phyloP scores from a whole-genome alignment of 2,888 invertebrate genomes.

The Phania funesta region DNA sequence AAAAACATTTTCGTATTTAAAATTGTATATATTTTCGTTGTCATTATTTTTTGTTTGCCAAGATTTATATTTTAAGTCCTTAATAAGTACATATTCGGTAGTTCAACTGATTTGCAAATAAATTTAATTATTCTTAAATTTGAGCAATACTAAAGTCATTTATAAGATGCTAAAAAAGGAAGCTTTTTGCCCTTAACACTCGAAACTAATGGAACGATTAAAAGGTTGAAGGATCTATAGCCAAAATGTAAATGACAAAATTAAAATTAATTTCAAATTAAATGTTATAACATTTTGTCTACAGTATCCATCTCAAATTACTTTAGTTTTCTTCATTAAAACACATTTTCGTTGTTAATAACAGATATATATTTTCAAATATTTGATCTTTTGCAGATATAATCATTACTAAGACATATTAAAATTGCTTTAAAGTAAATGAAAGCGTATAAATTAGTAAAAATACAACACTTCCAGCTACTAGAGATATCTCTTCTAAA shows the following conservation, averaged over 20 bases:
- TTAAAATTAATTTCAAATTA: background rate
- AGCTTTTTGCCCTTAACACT: background rate
- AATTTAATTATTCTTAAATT: background rate
- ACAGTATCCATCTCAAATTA: constrained; percentile 8
- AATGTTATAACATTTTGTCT: constrained; percentile 20
- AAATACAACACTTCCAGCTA: constrained; percentile 59
- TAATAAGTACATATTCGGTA: background rate
- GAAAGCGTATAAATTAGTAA: constrained; percentile 48
- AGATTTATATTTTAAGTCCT: constrained; percentile 29
- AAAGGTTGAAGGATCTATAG: background rate
- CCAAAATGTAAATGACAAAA: background rate
- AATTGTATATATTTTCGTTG: constrained; percentile 36
- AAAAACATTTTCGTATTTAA: constrained; percentile 11
- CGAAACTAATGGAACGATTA: background rate
- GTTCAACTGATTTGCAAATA: background rate
- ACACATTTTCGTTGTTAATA: constrained; percentile 54
- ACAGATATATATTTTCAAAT: constrained; percentile 68
- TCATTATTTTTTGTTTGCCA: constrained; percentile 35
- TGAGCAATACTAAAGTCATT: background rate
- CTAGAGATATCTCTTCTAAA: constrained; percentile 63
- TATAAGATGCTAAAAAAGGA: background rate
- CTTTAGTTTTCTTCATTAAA: background rate
- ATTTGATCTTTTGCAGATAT: constrained; percentile 79
- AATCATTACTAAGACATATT: constrained; percentile 74
- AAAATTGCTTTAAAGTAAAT: constrained; percentile 42